phyloP scores from a whole-genome alignment of 2,113 vertebrate genomes.

The Macroglossus sobrinus region DNA sequence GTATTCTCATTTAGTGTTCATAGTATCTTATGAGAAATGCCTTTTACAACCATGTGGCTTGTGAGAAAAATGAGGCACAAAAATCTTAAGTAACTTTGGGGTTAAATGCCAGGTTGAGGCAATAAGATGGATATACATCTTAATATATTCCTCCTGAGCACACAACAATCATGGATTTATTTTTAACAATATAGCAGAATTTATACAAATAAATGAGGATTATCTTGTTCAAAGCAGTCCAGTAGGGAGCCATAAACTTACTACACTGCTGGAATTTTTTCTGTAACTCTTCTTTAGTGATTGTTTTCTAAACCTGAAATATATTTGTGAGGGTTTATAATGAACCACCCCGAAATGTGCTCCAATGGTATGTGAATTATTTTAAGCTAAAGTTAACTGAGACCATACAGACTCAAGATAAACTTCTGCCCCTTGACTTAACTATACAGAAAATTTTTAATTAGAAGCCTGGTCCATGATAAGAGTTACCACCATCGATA shows the following conservation, averaged over 20 bases:
- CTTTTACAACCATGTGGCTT: not conserved
- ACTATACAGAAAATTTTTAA: not conserved
- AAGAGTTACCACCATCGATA: not conserved
- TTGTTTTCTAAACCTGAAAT: not conserved
- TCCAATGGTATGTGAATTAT: not conserved
- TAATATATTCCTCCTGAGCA: not conserved
- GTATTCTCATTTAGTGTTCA: constrained; percentile 17
- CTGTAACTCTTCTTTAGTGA: not conserved
- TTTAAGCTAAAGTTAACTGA: not conserved
- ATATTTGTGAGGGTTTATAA: not conserved
- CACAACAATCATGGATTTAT: not conserved
- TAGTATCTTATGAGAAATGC: not conserved
- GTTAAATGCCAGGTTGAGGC: not conserved
- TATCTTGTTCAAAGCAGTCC: not conserved
- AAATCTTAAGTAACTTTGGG: not conserved
- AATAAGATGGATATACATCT: not conserved
- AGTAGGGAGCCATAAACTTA: not conserved
- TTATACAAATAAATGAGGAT: not conserved
- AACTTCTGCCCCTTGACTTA: not conserved
- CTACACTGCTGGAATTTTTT: not conserved
- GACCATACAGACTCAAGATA: not conserved
- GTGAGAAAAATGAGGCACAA: not conserved
- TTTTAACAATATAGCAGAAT: not conserved
- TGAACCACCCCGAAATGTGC: not conserved
- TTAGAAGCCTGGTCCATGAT: not conserved